These are phyloP conservation scores for Parotocinclus haroldoi DNA, from an alignment of 2,797 vertebrate species.

Conservation along the genomic window DNA sequence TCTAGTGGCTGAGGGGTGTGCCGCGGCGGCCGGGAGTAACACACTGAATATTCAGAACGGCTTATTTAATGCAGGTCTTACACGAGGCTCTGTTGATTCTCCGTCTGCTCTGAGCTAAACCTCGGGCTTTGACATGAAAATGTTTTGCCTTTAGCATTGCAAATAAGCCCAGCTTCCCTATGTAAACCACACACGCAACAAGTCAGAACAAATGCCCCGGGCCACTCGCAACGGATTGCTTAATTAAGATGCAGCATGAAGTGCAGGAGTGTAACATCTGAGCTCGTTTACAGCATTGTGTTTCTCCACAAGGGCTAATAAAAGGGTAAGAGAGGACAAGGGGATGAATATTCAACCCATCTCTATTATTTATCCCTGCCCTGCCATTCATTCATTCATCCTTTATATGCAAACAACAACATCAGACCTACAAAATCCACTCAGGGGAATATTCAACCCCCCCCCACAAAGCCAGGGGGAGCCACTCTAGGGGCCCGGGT, in stretches of 20 bases:
- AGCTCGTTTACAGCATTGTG: background rate
- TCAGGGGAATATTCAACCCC: no score
- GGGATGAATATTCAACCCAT: background rate
- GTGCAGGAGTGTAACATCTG: background rate
- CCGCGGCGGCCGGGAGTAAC: no score
- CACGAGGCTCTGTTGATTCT: no score
- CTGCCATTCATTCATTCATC: background rate
- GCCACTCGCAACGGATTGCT: constrained; percentile 29
- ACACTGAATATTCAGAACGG: no score
- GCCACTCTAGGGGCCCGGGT: no score
- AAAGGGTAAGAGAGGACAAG: constrained; percentile 9
- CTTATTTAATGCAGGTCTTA: no score
- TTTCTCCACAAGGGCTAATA: constrained; percentile 26
- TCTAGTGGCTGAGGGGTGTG: no score
- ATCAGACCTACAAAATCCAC: no score
- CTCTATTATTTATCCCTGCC: background rate
- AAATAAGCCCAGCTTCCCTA: background rate
- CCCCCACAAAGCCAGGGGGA: no score
- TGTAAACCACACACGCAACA: constrained; percentile 9
- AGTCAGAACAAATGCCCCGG: constrained; percentile 30
- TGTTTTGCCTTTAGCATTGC: background rate
- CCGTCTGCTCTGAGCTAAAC: background rate
- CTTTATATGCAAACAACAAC: background rate
- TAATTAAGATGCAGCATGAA: constrained; percentile 32
- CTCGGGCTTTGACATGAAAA: background rate